Percentiles rank a stretch among this genome's conserved stretches.
Evolutionary conservation across 2,797 vertebrate genomes (phyloP).

Genomic region (Aotus griseimembra): DNA sequence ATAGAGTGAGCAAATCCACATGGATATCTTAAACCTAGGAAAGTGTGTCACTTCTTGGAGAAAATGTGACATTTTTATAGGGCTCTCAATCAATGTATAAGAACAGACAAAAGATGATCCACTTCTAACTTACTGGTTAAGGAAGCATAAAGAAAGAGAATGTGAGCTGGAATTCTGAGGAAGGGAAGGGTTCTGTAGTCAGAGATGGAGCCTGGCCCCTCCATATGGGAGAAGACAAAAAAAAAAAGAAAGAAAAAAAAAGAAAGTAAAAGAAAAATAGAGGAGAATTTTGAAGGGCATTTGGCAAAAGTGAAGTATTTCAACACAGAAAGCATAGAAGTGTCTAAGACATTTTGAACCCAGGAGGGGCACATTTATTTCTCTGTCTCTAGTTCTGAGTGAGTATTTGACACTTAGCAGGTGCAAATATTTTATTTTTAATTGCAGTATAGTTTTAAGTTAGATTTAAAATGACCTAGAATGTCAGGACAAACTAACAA

Average conservation of each 20-base stretch:
- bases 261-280: not conserved
- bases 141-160: not conserved
- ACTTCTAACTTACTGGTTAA: not conserved
- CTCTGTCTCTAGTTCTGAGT: not conserved
- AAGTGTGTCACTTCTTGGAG: not conserved
- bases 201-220: not conserved
- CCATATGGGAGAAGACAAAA: not conserved
- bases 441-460: not conserved
- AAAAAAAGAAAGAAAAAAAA: not conserved
- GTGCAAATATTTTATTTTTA: not conserved
- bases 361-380: not conserved
- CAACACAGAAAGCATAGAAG: not conserved
- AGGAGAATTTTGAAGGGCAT: not conserved
- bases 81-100: not conserved
- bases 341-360: not conserved
- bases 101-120: not conserved
- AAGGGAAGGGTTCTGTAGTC: too few species aligned
- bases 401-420: not conserved
- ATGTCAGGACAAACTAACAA: not conserved
- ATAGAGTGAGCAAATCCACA: not conserved
- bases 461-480: not conserved
- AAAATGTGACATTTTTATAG: not conserved
- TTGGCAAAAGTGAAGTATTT: not conserved
- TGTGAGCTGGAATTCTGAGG: not conserved
- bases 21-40: not conserved